Evolutionary conservation across 1,140 invertebrate species (phyloP).

Genomic region (Branchinecta lynchi): DNA sequence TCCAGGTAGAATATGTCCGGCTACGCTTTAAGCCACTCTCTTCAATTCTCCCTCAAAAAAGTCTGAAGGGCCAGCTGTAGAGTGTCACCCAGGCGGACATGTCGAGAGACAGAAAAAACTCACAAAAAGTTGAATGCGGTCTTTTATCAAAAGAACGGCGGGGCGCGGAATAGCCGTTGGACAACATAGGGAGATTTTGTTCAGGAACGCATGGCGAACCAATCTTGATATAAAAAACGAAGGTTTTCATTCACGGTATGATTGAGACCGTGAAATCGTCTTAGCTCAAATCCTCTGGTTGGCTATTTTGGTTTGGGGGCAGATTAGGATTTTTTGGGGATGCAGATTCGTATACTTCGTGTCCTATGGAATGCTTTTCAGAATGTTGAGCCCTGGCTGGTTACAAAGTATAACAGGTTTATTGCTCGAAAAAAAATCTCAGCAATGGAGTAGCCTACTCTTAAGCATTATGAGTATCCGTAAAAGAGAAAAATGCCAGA

Average conservation of each 20-base stretch:
- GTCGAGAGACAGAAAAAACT: neutral
- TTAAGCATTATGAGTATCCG: too few relatives aligned
- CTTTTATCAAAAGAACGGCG: conserved; percentile 8
- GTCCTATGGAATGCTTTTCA: too few relatives aligned
- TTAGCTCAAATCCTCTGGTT: neutral
- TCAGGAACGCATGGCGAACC: conserved; percentile 10
- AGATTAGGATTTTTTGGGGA: neutral
- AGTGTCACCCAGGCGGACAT: neutral
- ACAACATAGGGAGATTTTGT: conserved; percentile 11
- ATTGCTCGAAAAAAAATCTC: too few relatives aligned
- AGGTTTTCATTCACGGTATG: conserved; percentile 3
- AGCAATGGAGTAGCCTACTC: too few relatives aligned
- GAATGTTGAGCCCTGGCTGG: too few relatives aligned
- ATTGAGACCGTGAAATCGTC: neutral
- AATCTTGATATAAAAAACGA: neutral
- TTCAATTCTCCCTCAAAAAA: neutral
- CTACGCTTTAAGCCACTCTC: neutral
- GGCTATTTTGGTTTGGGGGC: neutral
- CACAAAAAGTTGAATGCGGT: conserved; percentile 6
- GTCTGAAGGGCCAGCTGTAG: neutral
- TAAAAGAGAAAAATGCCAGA: too few relatives aligned
- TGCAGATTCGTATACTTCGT: too few relatives aligned
- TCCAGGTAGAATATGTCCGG: too few relatives aligned
- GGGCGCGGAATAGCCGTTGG: conserved; percentile 8
- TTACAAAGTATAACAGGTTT: too few relatives aligned